Evolutionary conservation across 1,140 invertebrate species (phyloP).

Genomic region (Sminthurides bifidus): DNA sequence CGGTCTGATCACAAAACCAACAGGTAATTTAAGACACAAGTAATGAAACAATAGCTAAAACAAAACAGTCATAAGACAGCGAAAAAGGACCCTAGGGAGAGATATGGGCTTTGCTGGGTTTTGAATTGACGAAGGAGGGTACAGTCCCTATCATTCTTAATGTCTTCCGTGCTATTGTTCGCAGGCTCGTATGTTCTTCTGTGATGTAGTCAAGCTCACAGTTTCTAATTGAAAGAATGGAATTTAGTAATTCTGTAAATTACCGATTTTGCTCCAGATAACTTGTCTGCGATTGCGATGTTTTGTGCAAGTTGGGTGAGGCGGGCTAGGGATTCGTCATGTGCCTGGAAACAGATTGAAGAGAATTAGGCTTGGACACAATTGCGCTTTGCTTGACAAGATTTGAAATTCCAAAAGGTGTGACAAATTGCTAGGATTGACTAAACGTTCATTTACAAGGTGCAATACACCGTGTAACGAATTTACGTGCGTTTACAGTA

Average conservation of each 20-base stretch:
- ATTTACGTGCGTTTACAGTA: background rate
- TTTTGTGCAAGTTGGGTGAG: constrained; percentile 18
- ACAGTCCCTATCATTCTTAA: constrained; percentile 13
- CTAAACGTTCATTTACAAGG: background rate
- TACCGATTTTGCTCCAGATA: no score
- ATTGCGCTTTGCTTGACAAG: background rate
- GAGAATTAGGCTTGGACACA: background rate
- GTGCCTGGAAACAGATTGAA: constrained; percentile 15
- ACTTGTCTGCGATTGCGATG: constrained; percentile 18
- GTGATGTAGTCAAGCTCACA: no score
- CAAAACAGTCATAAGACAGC: background rate
- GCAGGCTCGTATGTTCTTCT: no score
- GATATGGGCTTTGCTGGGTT: background rate
- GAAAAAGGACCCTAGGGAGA: background rate
- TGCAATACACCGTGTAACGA: background rate
- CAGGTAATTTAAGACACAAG: background rate
- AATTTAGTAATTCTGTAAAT: no score
- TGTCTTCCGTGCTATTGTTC: constrained; percentile 13
- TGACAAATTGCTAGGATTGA: background rate
- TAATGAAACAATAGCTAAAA: background rate
- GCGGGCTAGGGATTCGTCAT: constrained; percentile 18
- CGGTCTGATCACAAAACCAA: background rate
- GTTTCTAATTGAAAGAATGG: no score
- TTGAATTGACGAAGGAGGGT: background rate
- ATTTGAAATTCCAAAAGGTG: background rate